Conservation (phyloP, 1,140 invertebrate genomes). For the Zaprionus vittiger region DNA sequence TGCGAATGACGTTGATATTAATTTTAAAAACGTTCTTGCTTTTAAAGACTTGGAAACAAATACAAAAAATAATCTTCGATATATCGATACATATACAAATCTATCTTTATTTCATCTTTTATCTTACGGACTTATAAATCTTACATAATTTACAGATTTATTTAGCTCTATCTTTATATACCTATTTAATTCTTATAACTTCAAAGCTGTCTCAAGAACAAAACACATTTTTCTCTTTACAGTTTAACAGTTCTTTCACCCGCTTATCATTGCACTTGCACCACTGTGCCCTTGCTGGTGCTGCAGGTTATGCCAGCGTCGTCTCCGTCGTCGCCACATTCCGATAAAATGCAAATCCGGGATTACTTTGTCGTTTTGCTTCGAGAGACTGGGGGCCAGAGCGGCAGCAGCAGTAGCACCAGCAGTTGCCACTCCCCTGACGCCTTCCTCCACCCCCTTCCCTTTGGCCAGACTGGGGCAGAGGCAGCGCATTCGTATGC, state of each 20-base stretch:
- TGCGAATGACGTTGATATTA: no score
- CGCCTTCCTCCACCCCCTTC: not conserved
- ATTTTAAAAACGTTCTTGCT: no score
- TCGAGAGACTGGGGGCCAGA: slow-evolving; percentile 58
- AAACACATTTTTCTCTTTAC: not conserved
- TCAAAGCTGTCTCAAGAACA: not conserved
- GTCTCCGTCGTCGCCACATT: slow-evolving; percentile 74
- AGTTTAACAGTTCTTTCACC: not conserved
- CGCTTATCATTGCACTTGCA: not conserved
- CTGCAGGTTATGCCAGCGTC: slow-evolving; percentile 44
- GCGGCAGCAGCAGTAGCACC: slow-evolving; percentile 19
- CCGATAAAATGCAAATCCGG: slow-evolving; percentile 82
- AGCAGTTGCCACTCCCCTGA: slow-evolving; percentile 12
- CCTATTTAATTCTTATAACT: no score
- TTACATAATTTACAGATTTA: no score
- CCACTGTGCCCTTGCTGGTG: slow-evolving; percentile 27
- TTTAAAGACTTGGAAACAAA: no score
- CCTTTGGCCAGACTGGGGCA: not conserved
- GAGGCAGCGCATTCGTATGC: slow-evolving; percentile 75
- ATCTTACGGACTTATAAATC: no score
- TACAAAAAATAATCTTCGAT: no score
- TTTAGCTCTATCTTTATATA: no score
- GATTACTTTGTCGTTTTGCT: slow-evolving; percentile 83
- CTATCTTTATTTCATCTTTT: no score
- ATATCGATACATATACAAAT: no score